phyloP scores from a whole-genome alignment of 2,113 vertebrate species.

The Cottus gobio region DNA sequence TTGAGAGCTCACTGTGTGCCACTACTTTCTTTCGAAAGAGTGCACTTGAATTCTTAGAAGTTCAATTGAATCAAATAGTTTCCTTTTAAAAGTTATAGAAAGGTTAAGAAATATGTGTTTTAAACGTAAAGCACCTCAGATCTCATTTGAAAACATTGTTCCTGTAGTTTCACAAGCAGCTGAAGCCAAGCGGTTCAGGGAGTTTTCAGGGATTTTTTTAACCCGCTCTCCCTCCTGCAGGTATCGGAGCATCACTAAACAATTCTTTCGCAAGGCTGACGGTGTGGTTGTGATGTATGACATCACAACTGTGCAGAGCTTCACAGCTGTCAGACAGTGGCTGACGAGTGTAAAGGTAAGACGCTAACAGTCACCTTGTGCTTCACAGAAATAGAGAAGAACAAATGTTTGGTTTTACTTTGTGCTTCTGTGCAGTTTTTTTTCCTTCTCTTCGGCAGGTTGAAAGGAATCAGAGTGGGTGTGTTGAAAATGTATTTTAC shows the following conservation, averaged over 20 bases:
- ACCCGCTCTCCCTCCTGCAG: conserved; percentile 66
- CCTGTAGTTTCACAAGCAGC: neutral
- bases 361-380: neutral
- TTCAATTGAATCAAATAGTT: neutral
- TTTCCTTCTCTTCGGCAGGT: too few species aligned
- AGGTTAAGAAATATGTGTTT: neutral
- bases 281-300: conserved; percentile 94
- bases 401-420: neutral
- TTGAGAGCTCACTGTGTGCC: neutral
- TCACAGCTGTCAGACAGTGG: conserved; percentile 91
- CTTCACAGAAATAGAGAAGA: neutral
- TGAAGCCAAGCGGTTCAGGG: neutral
- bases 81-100: neutral
- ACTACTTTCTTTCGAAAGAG: neutral
- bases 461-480: neutral
- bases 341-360: conserved; percentile 90
- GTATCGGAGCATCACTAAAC: conserved; percentile 94
- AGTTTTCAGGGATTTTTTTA: neutral
- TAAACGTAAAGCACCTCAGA: neutral
- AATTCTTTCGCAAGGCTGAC: conserved; percentile 95
- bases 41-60: neutral
- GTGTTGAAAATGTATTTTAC: neutral
- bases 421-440: neutral
- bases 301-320: conserved; percentile 87
- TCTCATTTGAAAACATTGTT: neutral